phyloP scores from a whole-genome alignment of 2,888 invertebrate species.

The Nephrotoma guestfalica region DNA sequence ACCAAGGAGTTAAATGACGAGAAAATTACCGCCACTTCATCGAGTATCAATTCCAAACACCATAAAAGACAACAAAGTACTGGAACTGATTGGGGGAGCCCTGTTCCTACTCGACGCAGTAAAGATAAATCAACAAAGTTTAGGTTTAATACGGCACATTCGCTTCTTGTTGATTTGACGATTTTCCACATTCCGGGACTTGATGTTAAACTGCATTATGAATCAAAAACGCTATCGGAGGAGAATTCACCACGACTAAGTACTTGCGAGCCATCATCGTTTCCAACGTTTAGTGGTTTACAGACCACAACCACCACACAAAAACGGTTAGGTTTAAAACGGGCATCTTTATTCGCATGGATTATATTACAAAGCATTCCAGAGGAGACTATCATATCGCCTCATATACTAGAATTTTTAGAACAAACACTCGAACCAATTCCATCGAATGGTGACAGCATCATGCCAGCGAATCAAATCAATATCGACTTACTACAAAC shows the following conservation, averaged over 20 bases:
- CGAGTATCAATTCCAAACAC: slow-evolving; percentile 19
- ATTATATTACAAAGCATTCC: slow-evolving; percentile 94
- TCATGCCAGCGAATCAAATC: slow-evolving; percentile 23
- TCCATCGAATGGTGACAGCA: slow-evolving; percentile 45
- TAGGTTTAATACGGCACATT: slow-evolving; percentile 30
- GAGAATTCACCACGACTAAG: slow-evolving; percentile 34
- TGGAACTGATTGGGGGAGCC: slow-evolving; percentile 37
- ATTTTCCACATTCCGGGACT: slow-evolving; percentile 84
- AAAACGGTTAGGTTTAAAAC: slow-evolving; percentile 57
- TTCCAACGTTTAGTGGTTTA: slow-evolving; percentile 12
- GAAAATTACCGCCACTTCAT: slow-evolving; percentile 50
- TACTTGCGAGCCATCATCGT: slow-evolving; percentile 20
- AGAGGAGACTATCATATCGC: slow-evolving; percentile 93
- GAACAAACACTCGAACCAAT: slow-evolving; percentile 96
- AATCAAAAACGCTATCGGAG: slow-evolving; percentile 57
- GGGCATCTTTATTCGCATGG: slow-evolving; percentile 85
- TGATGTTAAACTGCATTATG: slow-evolving; percentile 78
- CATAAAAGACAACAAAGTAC: slow-evolving; percentile 30
- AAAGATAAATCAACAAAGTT: slow-evolving; percentile 29
- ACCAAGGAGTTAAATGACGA: slow-evolving; percentile 58
- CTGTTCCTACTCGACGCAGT: slow-evolving; percentile 30
- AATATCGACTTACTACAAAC: slow-evolving; percentile 45
- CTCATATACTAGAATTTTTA: slow-evolving; percentile 90
- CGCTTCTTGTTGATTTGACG: slow-evolving; percentile 58
- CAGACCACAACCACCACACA: slow-evolving; percentile 17